Evolutionary conservation across 2,113 vertebrate genomes (phyloP).

Genomic region (Atlantisia rogersi): DNA sequence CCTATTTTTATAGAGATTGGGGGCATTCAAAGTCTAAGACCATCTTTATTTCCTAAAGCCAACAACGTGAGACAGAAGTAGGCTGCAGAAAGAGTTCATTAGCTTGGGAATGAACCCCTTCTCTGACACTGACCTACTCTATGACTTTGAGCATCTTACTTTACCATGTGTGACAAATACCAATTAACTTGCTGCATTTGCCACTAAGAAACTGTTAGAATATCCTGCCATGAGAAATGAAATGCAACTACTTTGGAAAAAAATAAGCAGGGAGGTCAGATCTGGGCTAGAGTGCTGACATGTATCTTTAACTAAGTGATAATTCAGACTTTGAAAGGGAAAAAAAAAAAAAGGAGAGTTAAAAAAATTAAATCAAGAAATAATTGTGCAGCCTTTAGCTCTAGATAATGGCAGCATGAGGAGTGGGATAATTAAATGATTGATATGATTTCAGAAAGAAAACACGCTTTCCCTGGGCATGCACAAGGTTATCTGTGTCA

Average conservation of each 20-base stretch:
- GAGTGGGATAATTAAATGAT: conserved; percentile 71
- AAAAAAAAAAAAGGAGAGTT: neutral
- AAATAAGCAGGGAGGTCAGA: conserved; percentile 30
- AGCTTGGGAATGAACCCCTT: conserved; percentile 8
- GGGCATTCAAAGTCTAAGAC: neutral
- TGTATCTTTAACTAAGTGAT: conserved; percentile 43
- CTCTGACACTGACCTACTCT: conserved; percentile 47
- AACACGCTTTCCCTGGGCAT: conserved; percentile 37
- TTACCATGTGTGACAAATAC: conserved; percentile 50
- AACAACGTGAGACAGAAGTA: conserved; percentile 14
- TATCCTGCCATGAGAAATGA: conserved; percentile 41
- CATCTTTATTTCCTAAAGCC: conserved; percentile 1
- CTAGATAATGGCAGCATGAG: conserved; percentile 52
- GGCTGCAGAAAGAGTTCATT: conserved; percentile 6
- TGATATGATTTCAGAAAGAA: conserved; percentile 72
- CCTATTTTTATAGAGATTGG: conserved; percentile 28
- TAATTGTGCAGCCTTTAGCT: conserved; percentile 55
- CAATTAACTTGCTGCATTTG: conserved; percentile 51
- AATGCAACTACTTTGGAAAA: neutral
- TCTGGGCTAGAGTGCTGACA: conserved; percentile 2
- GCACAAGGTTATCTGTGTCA: conserved; percentile 75
- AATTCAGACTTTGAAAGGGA: conserved; percentile 38
- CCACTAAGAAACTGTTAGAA: conserved; percentile 43
- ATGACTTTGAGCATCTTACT: conserved; percentile 57
- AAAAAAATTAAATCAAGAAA: conserved; percentile 60